Base-by-base conservation (phyloP, 2,888 invertebrate species). In the Alloscopus bannaensis region DNA sequence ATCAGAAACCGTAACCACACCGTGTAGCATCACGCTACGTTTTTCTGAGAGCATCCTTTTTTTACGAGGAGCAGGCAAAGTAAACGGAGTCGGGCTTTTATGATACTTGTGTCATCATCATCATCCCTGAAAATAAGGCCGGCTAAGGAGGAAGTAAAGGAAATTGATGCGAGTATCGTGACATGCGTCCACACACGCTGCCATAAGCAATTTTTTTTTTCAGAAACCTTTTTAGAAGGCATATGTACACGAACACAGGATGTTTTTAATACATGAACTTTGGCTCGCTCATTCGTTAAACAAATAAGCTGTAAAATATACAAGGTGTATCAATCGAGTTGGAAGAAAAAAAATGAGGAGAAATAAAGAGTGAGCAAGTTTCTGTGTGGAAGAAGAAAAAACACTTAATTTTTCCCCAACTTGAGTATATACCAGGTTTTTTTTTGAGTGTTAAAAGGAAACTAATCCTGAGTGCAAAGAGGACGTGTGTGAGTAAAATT, bases 1-100 rank as follows among this genome's bases (percentile, higher is more conserved):
- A n/a, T 62, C 55, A 75, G 59, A 66, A 75, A 59, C 75, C 75
- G 68, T 75, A 68, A 68, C 59, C 59, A 50, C 66, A 68, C 75
- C 42, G 22, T 42, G 73, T 36, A 13, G 36, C 13, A 36, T 6
- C 6, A 24, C 52, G 24, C 52, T 52, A 20, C n/a, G 3, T 3
- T 20, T 52, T 20, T 52, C 20, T 24, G 22, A 52, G 18, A 3
- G 6, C 13, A 8, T 36, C 13, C 11, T 24, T 55, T 40, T 20
- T 55, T 29, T 73, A 11, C 28, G 13, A n/a, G 4, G 57, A 26
- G 20, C 16, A 28, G 24, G 6, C 24, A 26, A 57, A 57, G 16
- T 11, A 31, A 29, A 40, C 22, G 22, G 8, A 40, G 24, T 40
- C 62, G 42, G 4, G n/a, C 42, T 59, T 57, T 57, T 62, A 62